phyloP scores from a whole-genome alignment of 2,797 vertebrate species.

The Odontamblyopus lacepedii region DNA sequence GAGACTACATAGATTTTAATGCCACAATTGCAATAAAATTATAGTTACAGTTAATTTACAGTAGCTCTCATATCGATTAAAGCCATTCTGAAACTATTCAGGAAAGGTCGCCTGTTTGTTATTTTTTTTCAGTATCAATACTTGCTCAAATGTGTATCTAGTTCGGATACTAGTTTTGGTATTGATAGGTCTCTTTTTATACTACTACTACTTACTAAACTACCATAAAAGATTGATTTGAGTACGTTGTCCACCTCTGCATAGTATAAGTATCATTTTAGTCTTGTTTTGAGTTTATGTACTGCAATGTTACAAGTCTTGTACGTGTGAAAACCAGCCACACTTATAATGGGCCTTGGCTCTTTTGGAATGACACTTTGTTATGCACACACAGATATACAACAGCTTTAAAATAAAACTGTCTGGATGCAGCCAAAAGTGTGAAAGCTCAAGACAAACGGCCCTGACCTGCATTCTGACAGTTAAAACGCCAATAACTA shows the following conservation, averaged over 20 bases:
- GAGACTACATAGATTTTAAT: background rate
- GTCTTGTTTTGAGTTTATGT: slow-evolving; percentile 6
- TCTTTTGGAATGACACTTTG: slow-evolving; percentile 32
- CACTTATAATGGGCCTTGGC: slow-evolving; percentile 29
- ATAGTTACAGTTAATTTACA: background rate
- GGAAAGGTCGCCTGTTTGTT: background rate
- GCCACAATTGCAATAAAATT: too few relatives aligned
- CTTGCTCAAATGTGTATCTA: background rate
- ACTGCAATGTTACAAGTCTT: slow-evolving; percentile 30
- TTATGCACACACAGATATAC: slow-evolving; percentile 22
- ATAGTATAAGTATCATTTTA: background rate
- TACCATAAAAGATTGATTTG: background rate
- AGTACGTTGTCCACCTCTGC: background rate
- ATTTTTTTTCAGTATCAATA: background rate
- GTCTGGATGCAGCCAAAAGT: slow-evolving; percentile 11
- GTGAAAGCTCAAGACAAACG: slow-evolving; percentile 31
- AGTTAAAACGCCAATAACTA: slow-evolving; percentile 21
- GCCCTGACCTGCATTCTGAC: slow-evolving; percentile 13
- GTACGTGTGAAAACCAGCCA: slow-evolving; percentile 26
- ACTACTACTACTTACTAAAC: too few relatives aligned
- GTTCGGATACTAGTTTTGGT: too few relatives aligned
- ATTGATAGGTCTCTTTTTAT: too few relatives aligned
- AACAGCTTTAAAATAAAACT: slow-evolving; percentile 18
- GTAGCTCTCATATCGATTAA: background rate
- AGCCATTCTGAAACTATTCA: background rate